These are phyloP conservation scores for Zaprionus lachaisei DNA, from an alignment of 1,140 invertebrate species.

Conservation along the genomic window DNA sequence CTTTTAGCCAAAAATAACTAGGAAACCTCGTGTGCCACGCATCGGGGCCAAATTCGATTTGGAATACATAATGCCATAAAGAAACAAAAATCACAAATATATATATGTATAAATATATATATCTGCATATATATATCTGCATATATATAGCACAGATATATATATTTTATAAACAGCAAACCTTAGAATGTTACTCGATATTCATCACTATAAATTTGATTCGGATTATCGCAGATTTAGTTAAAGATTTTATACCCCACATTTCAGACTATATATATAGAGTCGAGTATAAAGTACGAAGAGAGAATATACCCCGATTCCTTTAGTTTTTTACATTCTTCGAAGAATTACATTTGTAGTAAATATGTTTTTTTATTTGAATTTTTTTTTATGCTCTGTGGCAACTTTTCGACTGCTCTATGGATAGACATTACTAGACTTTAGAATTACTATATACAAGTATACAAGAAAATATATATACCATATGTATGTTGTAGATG, in stretches of 20 bases:
- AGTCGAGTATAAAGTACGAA: not conserved
- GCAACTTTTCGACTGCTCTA: slow-evolving; percentile 4
- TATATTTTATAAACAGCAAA: not conserved
- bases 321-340: not conserved
- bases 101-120: slow-evolving; percentile 18
- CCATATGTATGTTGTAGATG: slow-evolving; percentile 1
- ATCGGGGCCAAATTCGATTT: slow-evolving; percentile 77
- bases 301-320: not conserved
- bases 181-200: not conserved
- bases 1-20: slow-evolving; percentile 20
- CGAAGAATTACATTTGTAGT: slow-evolving; percentile 3
- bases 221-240: not conserved
- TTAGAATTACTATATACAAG: not conserved
- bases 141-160: not conserved
- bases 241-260: not conserved
- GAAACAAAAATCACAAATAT: not conserved
- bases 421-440: slow-evolving; percentile 5
- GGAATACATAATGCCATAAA: slow-evolving; percentile 60
- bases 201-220: not conserved
- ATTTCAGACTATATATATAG: not conserved
- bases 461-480: not conserved
- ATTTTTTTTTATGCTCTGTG: not conserved
- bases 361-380: not conserved
- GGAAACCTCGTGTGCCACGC: slow-evolving; percentile 64
- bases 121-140: slow-evolving; percentile 18